phyloP scores from a whole-genome alignment of 2,888 invertebrate species.

The Gandaritis pyraliata region DNA sequence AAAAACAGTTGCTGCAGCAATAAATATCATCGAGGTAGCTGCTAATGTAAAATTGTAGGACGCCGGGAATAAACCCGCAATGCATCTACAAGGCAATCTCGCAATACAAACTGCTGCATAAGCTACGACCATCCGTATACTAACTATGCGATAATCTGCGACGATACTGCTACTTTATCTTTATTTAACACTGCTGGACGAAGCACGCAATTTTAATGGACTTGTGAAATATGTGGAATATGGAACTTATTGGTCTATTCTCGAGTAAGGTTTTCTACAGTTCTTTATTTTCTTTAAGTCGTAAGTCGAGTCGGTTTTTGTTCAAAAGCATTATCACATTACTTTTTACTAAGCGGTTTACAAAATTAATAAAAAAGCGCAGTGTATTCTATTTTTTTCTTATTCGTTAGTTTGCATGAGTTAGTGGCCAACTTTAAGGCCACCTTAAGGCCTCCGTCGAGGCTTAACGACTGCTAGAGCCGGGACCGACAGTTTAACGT shows the following conservation, averaged over 20 bases:
- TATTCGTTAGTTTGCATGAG: no score
- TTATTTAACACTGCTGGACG: constrained; percentile 28
- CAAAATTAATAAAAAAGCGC: constrained; percentile 4
- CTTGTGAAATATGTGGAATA: constrained; percentile 22
- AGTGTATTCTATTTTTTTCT: constrained; percentile 1
- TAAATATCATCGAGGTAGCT: constrained; percentile 35
- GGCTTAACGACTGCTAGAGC: no score
- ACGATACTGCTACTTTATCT: constrained; percentile 25
- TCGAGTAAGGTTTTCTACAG: background rate
- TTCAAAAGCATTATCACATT: constrained; percentile 1
- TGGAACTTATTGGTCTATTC: constrained; percentile 15
- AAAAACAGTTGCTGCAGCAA: constrained; percentile 36
- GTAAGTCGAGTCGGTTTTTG: background rate
- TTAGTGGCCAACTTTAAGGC: no score
- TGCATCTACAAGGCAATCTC: constrained; percentile 32
- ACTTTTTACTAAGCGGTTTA: background rate
- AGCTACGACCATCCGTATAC: constrained; percentile 6
- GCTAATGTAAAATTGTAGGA: constrained; percentile 37
- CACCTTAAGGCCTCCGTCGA: no score
- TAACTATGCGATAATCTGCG: constrained; percentile 17
- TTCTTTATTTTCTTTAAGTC: background rate
- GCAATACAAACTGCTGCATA: constrained; percentile 20
- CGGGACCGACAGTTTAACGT: no score
- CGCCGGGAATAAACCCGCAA: constrained; percentile 30
- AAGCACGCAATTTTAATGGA: constrained; percentile 28